Percentiles rank a stretch among this genome's conserved stretches.
These are phyloP conservation scores for Thelaira solivaga DNA, from an alignment of 2,888 invertebrate species.

Conservation along the genomic window DNA sequence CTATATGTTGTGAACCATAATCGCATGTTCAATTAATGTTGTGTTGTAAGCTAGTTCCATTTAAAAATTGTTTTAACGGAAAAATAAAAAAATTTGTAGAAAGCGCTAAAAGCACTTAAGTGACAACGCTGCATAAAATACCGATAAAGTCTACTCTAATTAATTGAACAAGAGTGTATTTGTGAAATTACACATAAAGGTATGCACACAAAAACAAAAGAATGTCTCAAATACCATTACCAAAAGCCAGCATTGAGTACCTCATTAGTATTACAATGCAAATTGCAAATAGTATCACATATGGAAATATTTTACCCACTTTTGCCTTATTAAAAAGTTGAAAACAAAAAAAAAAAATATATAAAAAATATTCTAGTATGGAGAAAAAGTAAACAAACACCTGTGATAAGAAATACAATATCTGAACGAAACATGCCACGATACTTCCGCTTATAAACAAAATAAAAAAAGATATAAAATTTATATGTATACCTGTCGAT, in stretches of 20 bases:
- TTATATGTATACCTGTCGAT: neutral
- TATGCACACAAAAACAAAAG: too few species aligned
- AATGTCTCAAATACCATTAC: neutral
- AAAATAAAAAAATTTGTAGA: too few species aligned
- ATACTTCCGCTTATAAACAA: constrained; percentile 19
- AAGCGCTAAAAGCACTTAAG: too few species aligned
- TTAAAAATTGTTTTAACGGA: too few species aligned
- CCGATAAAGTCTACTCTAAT: too few species aligned
- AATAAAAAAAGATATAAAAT: constrained; percentile 2
- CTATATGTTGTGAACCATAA: too few species aligned
- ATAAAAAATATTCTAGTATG: neutral
- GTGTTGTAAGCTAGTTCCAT: too few species aligned
- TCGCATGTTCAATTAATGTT: too few species aligned
- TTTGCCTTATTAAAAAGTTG: constrained; percentile 1
- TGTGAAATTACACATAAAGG: too few species aligned
- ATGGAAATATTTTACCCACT: constrained; percentile 14
- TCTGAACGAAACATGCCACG: constrained; percentile 2
- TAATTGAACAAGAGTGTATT: too few species aligned
- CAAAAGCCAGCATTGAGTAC: neutral
- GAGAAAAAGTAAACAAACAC: constrained; percentile 15
- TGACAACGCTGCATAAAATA: too few species aligned
- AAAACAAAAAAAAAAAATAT: neutral
- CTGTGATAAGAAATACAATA: constrained; percentile 33
- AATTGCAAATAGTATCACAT: constrained; percentile 5
- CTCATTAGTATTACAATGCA: constrained; percentile 1